Evolutionary conservation across 2,888 invertebrate genomes (phyloP), one percentile per base, ranked within the genome.

Genomic region (Orchesella flavescens): DNA sequence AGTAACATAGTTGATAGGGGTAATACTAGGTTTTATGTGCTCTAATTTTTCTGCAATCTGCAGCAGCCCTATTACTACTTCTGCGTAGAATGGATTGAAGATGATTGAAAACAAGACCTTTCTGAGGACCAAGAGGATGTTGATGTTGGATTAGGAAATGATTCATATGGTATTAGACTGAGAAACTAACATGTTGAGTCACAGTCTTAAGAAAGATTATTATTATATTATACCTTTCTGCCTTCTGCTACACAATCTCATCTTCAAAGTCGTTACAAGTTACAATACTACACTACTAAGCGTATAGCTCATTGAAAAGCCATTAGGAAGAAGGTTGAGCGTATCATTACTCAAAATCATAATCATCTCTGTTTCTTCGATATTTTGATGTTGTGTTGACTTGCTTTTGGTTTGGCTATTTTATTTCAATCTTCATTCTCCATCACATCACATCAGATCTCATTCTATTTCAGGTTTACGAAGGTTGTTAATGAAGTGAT

Each of bases 291-390:
- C n/a, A n/a, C n/a, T n/a, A n/a, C n/a, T n/a, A 34, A 59, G 59
- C 9, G 4, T 4, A 57, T 13, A 61, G 23, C 79, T 72, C 72
- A 79, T 79, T 72, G 72, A 72, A 79, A 79, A 74, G 24, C 68
- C 80, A 80, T 74, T 80, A 74, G 34, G 7, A 34, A 59, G 78
- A 61, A 61, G 72, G 53, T 19, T 55, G 24, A 61, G 63, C 55
- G 63, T 66, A 74, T 74, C 80, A 80, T 80, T 80, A 80, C 74
- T 73, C 80, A 80, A 73, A 80, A 53, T 80, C 80, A 46, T 80
- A 80, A 80, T 79, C 79, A 73, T 55, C 61, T 24, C 34, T 77
- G 49, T 77, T 43, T 10, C 15, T 55, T 43, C 57, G n/a, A 15
- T 69, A 19, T 55, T 55, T 12, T 49, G 13, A 49, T 49, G 65